Percentiles rank a stretch among this genome's conserved stretches.
These are phyloP conservation scores for Isotomurus palustris DNA, from an alignment of 2,888 invertebrate genomes.

Conservation along the genomic window DNA sequence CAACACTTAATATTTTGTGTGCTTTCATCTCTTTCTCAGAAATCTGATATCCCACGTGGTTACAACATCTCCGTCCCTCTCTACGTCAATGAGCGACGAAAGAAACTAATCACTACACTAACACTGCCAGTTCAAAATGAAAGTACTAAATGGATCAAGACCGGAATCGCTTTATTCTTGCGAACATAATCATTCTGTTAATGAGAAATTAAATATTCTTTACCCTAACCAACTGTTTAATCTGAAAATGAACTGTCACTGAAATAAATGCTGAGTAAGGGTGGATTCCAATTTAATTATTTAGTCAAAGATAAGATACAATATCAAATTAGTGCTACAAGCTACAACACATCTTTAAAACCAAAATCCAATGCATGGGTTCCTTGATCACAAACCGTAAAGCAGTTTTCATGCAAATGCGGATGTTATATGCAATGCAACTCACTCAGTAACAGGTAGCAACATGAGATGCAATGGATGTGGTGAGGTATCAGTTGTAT, in stretches of 20 bases:
- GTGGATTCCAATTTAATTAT: too few relatives aligned
- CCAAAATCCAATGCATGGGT: too few relatives aligned
- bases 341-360: too few relatives aligned
- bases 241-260: neutral
- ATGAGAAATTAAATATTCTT: neutral
- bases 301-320: too few relatives aligned
- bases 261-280: neutral
- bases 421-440: too few relatives aligned
- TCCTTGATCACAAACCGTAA: too few relatives aligned
- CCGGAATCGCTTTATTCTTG: conserved; percentile 62
- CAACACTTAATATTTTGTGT: neutral
- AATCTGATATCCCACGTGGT: conserved; percentile 9
- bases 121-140: conserved; percentile 55
- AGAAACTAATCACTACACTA: conserved; percentile 53
- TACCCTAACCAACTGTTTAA: neutral
- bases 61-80: conserved; percentile 53
- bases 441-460: too few relatives aligned
- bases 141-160: conserved; percentile 59
- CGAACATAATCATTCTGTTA: neutral
- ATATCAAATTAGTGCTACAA: too few relatives aligned
- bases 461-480: too few relatives aligned
- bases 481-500: too few relatives aligned
- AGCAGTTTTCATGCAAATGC: too few relatives aligned
- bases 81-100: conserved; percentile 56
- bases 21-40: conserved; percentile 7